phyloP scores from a whole-genome alignment of 2,888 invertebrate species.

The Horisme vitalbata region DNA sequence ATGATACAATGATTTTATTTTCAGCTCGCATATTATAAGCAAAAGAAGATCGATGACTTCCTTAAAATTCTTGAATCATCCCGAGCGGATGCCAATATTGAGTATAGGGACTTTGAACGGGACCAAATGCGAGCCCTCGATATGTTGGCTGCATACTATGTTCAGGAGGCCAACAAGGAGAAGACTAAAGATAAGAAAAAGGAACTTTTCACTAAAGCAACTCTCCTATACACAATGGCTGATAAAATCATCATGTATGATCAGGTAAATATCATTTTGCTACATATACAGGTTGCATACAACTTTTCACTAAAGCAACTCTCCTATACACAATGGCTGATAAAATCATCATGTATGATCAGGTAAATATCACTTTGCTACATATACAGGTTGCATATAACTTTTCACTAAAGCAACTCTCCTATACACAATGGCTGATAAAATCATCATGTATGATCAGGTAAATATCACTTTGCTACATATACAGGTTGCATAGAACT shows the following conservation, averaged over 20 bases:
- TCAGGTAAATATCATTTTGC: constrained; percentile 89
- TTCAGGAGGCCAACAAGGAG: constrained; percentile 97
- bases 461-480: too few relatives aligned
- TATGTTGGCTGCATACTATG: constrained; percentile 99
- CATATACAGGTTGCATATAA: too few relatives aligned
- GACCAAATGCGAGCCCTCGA: constrained; percentile 99
- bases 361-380: too few relatives aligned
- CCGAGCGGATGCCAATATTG: constrained; percentile 91
- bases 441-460: too few relatives aligned
- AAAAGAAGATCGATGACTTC: constrained; percentile 95
- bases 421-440: too few relatives aligned
- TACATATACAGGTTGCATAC: too few relatives aligned
- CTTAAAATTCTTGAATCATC: constrained; percentile 96
- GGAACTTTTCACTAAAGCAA: constrained; percentile 97
- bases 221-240: constrained; percentile 97
- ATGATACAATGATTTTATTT: not conserved
- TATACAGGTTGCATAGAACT: too few relatives aligned
- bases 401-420: too few relatives aligned
- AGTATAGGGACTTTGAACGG: constrained; percentile 95
- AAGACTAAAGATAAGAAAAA: constrained; percentile 97
- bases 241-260: constrained; percentile 99
- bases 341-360: constrained; percentile 99
- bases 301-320: constrained; percentile 97
- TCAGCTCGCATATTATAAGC: constrained; percentile 98
- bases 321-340: constrained; percentile 99